Base-by-base conservation (phyloP, 2,113 vertebrate genomes). In the Nibea coibor region DNA sequence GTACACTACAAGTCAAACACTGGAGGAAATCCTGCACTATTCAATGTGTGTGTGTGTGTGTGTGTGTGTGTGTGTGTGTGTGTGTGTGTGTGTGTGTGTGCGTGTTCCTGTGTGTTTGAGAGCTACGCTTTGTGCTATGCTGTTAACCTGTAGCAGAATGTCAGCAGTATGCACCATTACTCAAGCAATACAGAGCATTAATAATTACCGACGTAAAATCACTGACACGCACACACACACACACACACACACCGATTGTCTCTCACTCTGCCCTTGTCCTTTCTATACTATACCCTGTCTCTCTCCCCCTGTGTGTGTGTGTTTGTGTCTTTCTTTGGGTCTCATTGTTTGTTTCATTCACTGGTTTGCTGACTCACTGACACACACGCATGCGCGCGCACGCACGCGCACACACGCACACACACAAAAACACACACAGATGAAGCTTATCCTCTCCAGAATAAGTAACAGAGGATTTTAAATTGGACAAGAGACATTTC, bases 111-210 rank as follows among this genome's bases (percentile, higher is more conserved):
- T 79, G 59, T 76, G 78, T 56, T 59, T 14, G 4, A 76, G 26
- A 14, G 35, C 35, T 39, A 47, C 2, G 2, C 81, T 85, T 81
- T 48, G 43, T 16, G 72, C 61, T 70, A 51, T 71, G 65, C 75
- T 69, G 58, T 89, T 92, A 91, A 90, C 84, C 88, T 91, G 88
- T 88, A 84, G 81, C 45, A 86, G 74, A 81, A 86, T 86, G 88
- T 91, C 89, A 90, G 79, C 74, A 82, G 74, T 78, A 65, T 75
- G 81, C 85, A 80, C 72, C 83, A 87, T 90, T 91, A 90, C 79
- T 91, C 89, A 86, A 80, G 83, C 67, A 77, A 74, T 88, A 73
- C 43, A 72, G 86, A 76, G 48, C 82, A 88, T 92, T 89, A 87
- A 83, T 92, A 86, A 90, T 88, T 88, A 84, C 82, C 73, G 78